Percentiles rank a stretch among this genome's conserved stretches.
These are phyloP conservation scores for Mesorhabditis sp. DNA, from an alignment of 2,888 invertebrate species.

Conservation along the genomic window DNA sequence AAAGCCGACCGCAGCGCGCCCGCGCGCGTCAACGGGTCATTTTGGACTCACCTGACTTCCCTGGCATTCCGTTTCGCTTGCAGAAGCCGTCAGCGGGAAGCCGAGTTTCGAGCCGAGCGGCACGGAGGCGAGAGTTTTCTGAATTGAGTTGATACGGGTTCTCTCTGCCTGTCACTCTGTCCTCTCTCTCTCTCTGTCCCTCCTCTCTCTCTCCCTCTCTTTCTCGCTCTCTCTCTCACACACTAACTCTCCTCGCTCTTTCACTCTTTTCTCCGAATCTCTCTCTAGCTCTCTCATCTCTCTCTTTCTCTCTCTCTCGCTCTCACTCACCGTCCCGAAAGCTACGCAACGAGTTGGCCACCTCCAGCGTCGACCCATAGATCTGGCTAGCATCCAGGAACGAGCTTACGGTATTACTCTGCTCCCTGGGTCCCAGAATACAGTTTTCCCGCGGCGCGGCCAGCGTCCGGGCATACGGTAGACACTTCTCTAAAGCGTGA, in stretches of 20 bases:
- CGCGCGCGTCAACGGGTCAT: too few species aligned
- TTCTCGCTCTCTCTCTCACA: slow-evolving; percentile 64
- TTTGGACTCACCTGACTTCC: too few species aligned
- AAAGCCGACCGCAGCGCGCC: too few species aligned
- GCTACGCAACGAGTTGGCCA: slow-evolving; percentile 73
- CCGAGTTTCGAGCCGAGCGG: not conserved
- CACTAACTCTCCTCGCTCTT: slow-evolving; percentile 67
- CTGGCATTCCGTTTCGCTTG: too few species aligned
- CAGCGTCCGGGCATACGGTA: slow-evolving; percentile 49
- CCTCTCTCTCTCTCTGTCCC: too few species aligned
- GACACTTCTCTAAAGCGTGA: slow-evolving; percentile 28
- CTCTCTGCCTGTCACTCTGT: slow-evolving; percentile 3
- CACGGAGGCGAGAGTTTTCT: slow-evolving; percentile 30
- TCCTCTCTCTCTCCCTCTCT: slow-evolving; percentile 5
- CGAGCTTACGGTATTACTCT: slow-evolving; percentile 84
- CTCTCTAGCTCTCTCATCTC: slow-evolving; percentile 10
- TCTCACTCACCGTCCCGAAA: slow-evolving; percentile 68
- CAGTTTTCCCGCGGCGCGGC: slow-evolving; percentile 47
- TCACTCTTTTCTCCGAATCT: slow-evolving; percentile 2
- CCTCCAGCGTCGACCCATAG: slow-evolving; percentile 83
- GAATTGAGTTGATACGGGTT: not conserved
- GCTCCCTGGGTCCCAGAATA: slow-evolving; percentile 69
- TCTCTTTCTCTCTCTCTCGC: slow-evolving; percentile 5
- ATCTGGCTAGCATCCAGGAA: slow-evolving; percentile 75
- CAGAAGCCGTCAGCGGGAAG: not conserved